Evolutionary conservation across 2,888 invertebrate species (phyloP).

Genomic region (Drosophila antonietae): DNA sequence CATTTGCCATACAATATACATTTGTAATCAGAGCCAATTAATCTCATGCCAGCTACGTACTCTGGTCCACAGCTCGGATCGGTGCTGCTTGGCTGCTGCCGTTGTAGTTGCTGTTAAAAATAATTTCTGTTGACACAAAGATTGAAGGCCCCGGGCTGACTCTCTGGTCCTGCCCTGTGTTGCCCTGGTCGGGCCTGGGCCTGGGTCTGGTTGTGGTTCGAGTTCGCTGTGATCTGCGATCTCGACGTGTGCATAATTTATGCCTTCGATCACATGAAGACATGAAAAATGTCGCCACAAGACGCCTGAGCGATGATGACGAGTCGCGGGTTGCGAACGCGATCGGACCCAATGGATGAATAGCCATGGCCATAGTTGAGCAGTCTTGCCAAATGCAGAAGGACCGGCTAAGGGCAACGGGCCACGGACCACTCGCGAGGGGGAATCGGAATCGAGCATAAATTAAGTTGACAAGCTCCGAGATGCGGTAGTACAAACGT

Average conservation of each 20-base stretch:
- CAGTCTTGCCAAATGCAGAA: constrained; percentile 72
- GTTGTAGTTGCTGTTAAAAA: constrained; percentile 75
- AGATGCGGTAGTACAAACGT: constrained; percentile 46
- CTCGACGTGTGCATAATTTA: constrained; percentile 71
- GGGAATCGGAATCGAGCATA: constrained; percentile 69
- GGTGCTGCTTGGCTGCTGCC: constrained; percentile 27
- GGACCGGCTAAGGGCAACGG: constrained; percentile 15
- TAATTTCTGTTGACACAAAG: constrained; percentile 81
- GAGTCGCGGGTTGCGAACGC: constrained; percentile 37
- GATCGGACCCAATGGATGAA: constrained; percentile 42
- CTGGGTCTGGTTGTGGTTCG: constrained; percentile 5
- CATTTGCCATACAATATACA: constrained; percentile 65
- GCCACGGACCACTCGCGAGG: background rate
- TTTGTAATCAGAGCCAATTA: constrained; percentile 77
- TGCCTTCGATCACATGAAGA: constrained; percentile 80
- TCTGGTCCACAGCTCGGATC: constrained; percentile 27
- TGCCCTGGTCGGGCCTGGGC: background rate
- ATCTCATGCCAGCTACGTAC: constrained; percentile 56
- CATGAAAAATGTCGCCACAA: constrained; percentile 80
- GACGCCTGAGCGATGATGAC: constrained; percentile 75
- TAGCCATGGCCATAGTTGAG: constrained; percentile 59
- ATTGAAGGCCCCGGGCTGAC: constrained; percentile 64
- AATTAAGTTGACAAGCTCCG: constrained; percentile 77
- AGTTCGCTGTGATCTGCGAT: constrained; percentile 47
- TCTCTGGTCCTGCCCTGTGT: background rate